Percentiles rank a stretch among this genome's conserved stretches.
These are phyloP conservation scores for Dolomedes plantarius DNA, from an alignment of 2,888 invertebrate genomes.

Conservation along the genomic window DNA sequence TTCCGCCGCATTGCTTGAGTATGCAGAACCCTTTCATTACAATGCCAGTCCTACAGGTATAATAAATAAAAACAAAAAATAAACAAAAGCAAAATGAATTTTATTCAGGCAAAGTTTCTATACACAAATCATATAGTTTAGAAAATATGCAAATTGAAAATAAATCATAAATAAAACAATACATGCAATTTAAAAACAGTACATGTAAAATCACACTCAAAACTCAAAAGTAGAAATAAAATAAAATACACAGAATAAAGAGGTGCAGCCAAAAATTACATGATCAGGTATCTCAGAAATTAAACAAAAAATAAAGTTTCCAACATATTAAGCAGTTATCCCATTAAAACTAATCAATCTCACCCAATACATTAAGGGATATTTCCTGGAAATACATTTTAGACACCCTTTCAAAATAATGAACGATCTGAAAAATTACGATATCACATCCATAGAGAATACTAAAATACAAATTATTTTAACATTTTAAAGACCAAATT, in stretches of 20 bases:
- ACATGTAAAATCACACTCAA: neutral
- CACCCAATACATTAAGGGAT: too few relatives aligned
- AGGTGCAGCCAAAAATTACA: neutral
- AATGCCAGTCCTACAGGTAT: constrained; percentile 88
- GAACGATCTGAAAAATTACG: too few relatives aligned
- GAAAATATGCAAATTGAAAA: neutral
- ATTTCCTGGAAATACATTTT: too few relatives aligned
- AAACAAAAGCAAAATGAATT: constrained; percentile 2
- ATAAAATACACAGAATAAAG: neutral
- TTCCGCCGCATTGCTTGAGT: constrained; percentile 83
- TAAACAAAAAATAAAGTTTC: neutral
- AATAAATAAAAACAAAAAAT: constrained; percentile 45
- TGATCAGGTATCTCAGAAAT: neutral
- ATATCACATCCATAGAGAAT: too few relatives aligned
- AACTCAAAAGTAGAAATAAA: neutral
- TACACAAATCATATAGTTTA: neutral
- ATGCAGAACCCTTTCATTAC: constrained; percentile 85
- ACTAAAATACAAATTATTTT: too few relatives aligned
- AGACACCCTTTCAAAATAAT: too few relatives aligned
- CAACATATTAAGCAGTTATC: constrained; percentile 14
- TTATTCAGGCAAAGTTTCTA: neutral
- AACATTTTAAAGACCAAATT: too few relatives aligned
- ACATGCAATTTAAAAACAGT: neutral
- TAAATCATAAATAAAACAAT: neutral
- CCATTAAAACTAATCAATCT: neutral